phyloP scores from a whole-genome alignment of 2,888 invertebrate species.

The Scaptomyza caliginosa region DNA sequence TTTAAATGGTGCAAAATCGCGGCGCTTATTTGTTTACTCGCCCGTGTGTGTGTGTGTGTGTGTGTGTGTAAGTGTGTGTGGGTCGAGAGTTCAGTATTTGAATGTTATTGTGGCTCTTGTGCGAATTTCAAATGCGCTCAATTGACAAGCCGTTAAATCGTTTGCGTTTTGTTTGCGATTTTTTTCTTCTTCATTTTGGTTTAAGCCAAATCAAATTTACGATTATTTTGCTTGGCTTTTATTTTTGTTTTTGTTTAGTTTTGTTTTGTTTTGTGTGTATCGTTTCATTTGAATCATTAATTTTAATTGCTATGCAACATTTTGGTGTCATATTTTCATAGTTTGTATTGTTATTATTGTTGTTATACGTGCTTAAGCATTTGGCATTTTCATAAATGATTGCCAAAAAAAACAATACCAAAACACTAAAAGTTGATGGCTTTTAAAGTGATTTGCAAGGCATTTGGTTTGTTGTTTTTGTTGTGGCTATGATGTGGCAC shows the following conservation, averaged over 20 bases:
- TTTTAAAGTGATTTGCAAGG: conserved; percentile 23
- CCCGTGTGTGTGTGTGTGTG: background rate
- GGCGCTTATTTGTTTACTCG: conserved; percentile 28
- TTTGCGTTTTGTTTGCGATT: conserved; percentile 40
- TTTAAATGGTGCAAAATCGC: conserved; percentile 44
- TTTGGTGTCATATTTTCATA: conserved; percentile 25
- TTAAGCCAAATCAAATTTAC: conserved; percentile 25
- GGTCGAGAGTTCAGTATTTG: conserved; percentile 28
- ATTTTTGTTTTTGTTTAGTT: conserved; percentile 12
- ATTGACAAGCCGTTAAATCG: conserved; percentile 19
- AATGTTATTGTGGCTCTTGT: background rate
- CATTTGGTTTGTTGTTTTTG: too few relatives aligned
- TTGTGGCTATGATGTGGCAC: conserved; percentile 4
- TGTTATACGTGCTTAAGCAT: conserved; percentile 21
- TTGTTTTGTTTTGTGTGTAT: too few relatives aligned
- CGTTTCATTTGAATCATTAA: conserved; percentile 26
- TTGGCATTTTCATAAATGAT: conserved; percentile 11
- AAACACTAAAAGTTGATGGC: conserved; percentile 4
- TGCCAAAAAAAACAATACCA: background rate
- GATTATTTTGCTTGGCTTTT: conserved; percentile 27
- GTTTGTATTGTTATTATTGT: too few relatives aligned
- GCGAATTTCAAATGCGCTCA: conserved; percentile 7
- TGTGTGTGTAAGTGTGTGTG: conserved; percentile 1
- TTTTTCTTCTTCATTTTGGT: background rate
- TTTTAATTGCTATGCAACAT: conserved; percentile 23